Percentiles rank a stretch among this genome's conserved stretches.
phyloP scores from a whole-genome alignment of 2,888 invertebrate genomes.

The Cephonodes hylas region DNA sequence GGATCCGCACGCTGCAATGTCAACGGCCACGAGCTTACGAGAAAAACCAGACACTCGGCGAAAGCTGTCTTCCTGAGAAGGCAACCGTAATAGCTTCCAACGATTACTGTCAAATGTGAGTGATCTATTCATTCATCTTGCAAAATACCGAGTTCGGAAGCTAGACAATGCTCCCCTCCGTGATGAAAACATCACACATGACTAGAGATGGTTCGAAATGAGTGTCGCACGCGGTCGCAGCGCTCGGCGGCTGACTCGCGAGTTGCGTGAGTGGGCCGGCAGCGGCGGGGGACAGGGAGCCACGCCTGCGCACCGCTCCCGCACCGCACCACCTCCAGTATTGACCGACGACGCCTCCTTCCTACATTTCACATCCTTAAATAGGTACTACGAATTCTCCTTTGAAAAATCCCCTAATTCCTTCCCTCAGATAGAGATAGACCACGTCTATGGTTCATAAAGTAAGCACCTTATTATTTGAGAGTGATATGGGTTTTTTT shows the following conservation, averaged over 20 bases:
- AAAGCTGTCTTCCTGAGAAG: conserved; percentile 56
- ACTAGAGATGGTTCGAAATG: conserved; percentile 55
- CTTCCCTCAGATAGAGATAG: conserved; percentile 63
- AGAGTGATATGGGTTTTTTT: conserved; percentile 25
- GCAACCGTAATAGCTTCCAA: conserved; percentile 34
- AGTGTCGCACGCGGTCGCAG: conserved; percentile 70
- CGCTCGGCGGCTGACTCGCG: conserved; percentile 77
- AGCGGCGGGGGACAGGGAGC: conserved; percentile 54
- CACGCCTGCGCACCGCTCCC: conserved; percentile 72
- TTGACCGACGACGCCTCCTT: conserved; percentile 81
- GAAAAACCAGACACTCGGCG: conserved; percentile 73
- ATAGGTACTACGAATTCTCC: conserved; percentile 75
- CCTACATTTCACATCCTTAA: conserved; percentile 79
- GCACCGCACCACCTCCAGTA: conserved; percentile 77
- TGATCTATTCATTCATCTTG: conserved; percentile 60
- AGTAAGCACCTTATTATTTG: conserved; percentile 40
- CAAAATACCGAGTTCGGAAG: conserved; percentile 41
- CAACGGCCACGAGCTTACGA: conserved; percentile 75
- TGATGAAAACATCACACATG: conserved; percentile 80
- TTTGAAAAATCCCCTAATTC: conserved; percentile 76
- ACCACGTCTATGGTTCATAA: conserved; percentile 56
- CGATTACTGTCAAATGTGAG: conserved; percentile 33
- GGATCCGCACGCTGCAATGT: conserved; percentile 78
- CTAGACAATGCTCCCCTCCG: conserved; percentile 60
- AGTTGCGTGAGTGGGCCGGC: conserved; percentile 72